Evolutionary conservation across 2,888 invertebrate genomes (phyloP).

Genomic region (Hypolimnas misippus): DNA sequence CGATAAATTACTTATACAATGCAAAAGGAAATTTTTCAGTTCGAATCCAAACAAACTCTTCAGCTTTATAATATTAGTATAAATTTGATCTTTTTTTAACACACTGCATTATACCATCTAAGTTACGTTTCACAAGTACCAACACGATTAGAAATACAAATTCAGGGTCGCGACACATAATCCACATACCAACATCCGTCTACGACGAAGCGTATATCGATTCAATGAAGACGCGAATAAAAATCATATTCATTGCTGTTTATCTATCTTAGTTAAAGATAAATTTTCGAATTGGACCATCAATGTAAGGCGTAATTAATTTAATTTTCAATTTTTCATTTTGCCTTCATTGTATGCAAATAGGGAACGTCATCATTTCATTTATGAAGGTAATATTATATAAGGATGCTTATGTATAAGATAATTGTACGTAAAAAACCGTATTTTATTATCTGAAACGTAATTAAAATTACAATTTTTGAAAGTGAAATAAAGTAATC

Average conservation of each 20-base stretch:
- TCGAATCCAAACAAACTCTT: too few species aligned
- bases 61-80: neutral
- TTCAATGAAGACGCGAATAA: neutral
- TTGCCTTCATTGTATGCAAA: neutral
- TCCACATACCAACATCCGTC: constrained; percentile 6
- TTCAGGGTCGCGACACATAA: constrained; percentile 46
- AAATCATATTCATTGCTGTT: neutral
- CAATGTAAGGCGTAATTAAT: constrained; percentile 7
- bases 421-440: too few species aligned
- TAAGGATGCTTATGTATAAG: too few species aligned
- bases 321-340: neutral
- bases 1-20: too few species aligned
- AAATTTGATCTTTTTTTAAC: neutral
- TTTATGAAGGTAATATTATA: too few species aligned
- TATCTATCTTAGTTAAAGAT: neutral
- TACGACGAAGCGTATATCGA: neutral
- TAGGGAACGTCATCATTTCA: neutral
- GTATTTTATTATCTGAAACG: too few species aligned
- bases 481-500: too few species aligned
- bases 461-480: too few species aligned
- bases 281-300: neutral
- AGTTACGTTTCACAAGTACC: constrained; percentile 33
- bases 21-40: neutral
- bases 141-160: constrained; percentile 48
- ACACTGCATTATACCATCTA: constrained; percentile 41